Base-by-base conservation (phyloP, 2,113 vertebrate genomes). In the Anas platyrhynchos region DNA sequence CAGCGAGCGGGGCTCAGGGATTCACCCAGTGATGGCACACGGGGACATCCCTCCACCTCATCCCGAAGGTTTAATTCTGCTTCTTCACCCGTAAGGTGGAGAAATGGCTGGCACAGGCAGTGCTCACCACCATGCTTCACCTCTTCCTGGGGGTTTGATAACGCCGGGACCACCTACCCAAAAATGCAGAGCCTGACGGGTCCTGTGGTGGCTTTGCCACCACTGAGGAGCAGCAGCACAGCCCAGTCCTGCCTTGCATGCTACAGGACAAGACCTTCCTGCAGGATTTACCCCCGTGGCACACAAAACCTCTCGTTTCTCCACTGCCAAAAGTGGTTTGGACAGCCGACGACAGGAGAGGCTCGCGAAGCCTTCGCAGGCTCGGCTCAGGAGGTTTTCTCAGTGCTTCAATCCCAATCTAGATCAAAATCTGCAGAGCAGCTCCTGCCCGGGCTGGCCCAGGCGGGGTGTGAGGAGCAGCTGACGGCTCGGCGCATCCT, bases 381-480 rank as follows among this genome's bases (percentile, higher is more conserved):
- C 46, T n/a, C 0, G 6, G 56, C 46, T 55, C 48, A 0, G 82
- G 54, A 48, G 52, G 13, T 16, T 3, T 3, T 0, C 38, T 0
- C 74, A 3, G 13, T 1, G 1, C 13, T 65, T 16, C 34, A 4
- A 9, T 3, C 56, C 22, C 41, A 55, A 15, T 4, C 32, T 56
- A 13, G 0, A 6, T 0, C 48, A 0, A 29, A 6, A 2, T 22
- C 41, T 0, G 2, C 0, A 8, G 11, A 58, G 5, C 16, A 9
- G 2, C 46, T 22, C 9, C 52, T 8, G 1, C 0, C 0, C 1
- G 56, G 71, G 63, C 0, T 25, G 32, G 86, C 75, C 44, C 44
- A 56, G 41, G 21, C 25, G 10, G 44, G 32, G 76, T 26, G 11
- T 1, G 77, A 32, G 89, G 77, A 58, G 36, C 54, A 9, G 31